Conservation (phyloP, 30 jellyfish, hydroid and myxozoan genomes). For the Sanderia malayensis region DNA sequence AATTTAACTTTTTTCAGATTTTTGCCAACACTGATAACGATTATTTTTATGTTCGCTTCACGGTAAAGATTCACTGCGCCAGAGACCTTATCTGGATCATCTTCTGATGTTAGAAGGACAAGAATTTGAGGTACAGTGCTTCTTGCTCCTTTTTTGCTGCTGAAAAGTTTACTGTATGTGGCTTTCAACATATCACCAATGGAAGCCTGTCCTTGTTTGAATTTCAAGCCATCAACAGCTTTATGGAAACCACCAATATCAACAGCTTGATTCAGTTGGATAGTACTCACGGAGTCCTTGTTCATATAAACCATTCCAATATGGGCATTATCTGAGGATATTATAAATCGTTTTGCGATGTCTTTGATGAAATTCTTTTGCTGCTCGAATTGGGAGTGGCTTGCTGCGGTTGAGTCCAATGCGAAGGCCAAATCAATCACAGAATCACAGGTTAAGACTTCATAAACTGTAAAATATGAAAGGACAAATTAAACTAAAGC, state of each 20-base stretch:
- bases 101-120: constrained; percentile 42
- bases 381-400: constrained; percentile 34
- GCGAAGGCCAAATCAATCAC: neutral
- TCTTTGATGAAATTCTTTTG: constrained; percentile 29
- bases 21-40: constrained; percentile 39
- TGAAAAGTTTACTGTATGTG: constrained; percentile 34
- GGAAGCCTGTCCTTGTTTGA: constrained; percentile 21
- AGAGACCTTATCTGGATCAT: constrained; percentile 6
- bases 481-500: no score
- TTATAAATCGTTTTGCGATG: constrained; percentile 11
- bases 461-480: neutral
- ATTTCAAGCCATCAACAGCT: constrained; percentile 17
- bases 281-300: neutral
- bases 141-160: constrained; percentile 51
- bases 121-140: constrained; percentile 43
- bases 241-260: constrained; percentile 10
- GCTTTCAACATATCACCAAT: constrained; percentile 25
- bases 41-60: constrained; percentile 43
- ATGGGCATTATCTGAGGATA: constrained; percentile 18
- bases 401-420: constrained; percentile 7
- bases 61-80: constrained; percentile 16
- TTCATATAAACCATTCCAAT: constrained; percentile 50
- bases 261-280: constrained; percentile 16
- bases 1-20: constrained; percentile 16
- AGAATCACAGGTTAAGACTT: neutral